These are phyloP conservation scores for Capitulum mitella DNA, from an alignment of 2,888 invertebrate genomes.

Conservation along the genomic window DNA sequence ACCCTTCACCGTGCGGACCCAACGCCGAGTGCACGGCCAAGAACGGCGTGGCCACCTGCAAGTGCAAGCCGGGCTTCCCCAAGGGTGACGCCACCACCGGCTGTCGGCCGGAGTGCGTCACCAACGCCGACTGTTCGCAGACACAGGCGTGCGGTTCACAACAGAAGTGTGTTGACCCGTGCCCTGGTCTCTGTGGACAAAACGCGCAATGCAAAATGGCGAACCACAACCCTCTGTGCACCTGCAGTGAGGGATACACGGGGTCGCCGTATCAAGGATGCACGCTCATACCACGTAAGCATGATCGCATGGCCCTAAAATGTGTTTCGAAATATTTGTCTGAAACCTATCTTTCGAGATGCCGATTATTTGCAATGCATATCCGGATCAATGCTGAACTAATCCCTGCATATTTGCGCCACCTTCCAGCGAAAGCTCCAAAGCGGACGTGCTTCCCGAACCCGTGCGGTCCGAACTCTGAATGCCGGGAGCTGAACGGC, in stretches of 20 bases:
- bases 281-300: conserved; percentile 27
- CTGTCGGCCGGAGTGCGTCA: conserved; percentile 68
- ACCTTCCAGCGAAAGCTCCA: conserved; percentile 33
- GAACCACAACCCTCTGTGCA: conserved; percentile 58
- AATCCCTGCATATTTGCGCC: too few relatives aligned
- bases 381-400: too few relatives aligned
- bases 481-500: conserved; percentile 68
- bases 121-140: conserved; percentile 72
- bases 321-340: too few relatives aligned
- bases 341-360: too few relatives aligned
- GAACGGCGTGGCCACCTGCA: conserved; percentile 53
- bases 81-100: conserved; percentile 51
- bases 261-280: conserved; percentile 73
- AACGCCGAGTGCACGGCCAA: conserved; percentile 50
- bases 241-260: conserved; percentile 71
- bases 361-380: too few relatives aligned
- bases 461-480: conserved; percentile 66
- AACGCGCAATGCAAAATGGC: conserved; percentile 46
- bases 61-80: conserved; percentile 56
- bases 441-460: conserved; percentile 43
- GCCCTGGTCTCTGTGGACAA: conserved; percentile 41
- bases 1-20: conserved; percentile 58
- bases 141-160: conserved; percentile 64
- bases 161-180: conserved; percentile 60
- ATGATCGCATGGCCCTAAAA: too few relatives aligned